Conservation (phyloP, 2,113 vertebrate genomes). For the Anolis sagrei region DNA sequence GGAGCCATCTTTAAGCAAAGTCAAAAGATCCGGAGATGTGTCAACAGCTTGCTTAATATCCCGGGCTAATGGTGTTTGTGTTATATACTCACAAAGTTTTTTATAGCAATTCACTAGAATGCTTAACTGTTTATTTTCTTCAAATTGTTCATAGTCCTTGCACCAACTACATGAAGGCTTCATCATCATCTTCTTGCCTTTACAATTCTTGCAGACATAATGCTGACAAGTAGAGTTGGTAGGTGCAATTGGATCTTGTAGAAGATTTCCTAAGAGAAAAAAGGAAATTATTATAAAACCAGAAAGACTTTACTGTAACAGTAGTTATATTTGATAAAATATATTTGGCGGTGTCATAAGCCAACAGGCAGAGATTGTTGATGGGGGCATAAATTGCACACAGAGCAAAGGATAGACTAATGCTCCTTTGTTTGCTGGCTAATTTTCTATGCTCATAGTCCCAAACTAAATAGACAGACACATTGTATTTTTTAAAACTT, state of each 20-base stretch:
- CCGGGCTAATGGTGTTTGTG: slow-evolving; percentile 87
- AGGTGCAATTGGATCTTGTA: slow-evolving; percentile 93
- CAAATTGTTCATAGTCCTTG: slow-evolving; percentile 94
- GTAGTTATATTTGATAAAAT: neutral
- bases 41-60: slow-evolving; percentile 86
- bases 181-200: slow-evolving; percentile 95
- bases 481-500: neutral
- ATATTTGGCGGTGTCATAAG: neutral
- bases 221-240: slow-evolving; percentile 93
- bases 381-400: no score
- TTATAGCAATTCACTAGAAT: slow-evolving; percentile 94
- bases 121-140: slow-evolving; percentile 94
- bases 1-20: slow-evolving; percentile 89
- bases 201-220: slow-evolving; percentile 93
- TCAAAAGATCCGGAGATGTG: slow-evolving; percentile 89
- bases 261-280: slow-evolving; percentile 87
- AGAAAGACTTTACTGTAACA: no score
- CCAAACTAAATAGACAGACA: neutral
- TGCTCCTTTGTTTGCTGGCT: no score
- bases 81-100: slow-evolving; percentile 94
- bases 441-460: no score
- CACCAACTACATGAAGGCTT: slow-evolving; percentile 94
- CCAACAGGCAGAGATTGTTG: no score
- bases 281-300: slow-evolving; percentile 46
- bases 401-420: no score